phyloP scores from a whole-genome alignment of 2,888 invertebrate genomes.

The Drosophila testacea region DNA sequence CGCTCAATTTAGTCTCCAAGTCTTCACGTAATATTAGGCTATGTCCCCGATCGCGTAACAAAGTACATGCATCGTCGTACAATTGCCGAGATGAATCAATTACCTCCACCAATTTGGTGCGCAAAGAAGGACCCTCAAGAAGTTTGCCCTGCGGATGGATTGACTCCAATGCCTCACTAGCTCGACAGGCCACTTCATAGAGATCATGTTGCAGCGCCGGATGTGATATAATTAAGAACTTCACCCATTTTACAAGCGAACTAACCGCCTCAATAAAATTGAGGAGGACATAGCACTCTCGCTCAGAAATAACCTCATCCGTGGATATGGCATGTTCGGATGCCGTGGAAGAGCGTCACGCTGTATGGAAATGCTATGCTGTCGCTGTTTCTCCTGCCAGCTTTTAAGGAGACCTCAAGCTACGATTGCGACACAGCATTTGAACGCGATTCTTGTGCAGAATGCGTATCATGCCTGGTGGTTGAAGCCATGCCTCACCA shows the following conservation, averaged over 20 bases:
- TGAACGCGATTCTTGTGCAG: constrained; percentile 98
- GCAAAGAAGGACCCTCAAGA: constrained; percentile 90
- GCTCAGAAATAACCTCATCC: constrained; percentile 86
- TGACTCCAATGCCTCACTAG: constrained; percentile 89
- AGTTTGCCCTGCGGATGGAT: constrained; percentile 94
- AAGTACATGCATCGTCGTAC: constrained; percentile 90
- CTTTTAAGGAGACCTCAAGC: constrained; percentile 94
- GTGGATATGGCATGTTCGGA: constrained; percentile 83
- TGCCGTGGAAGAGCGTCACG: constrained; percentile 85
- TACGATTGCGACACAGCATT: constrained; percentile 96
- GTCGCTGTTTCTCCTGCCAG: constrained; percentile 94
- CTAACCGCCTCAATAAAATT: constrained; percentile 94
- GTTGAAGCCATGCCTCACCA: constrained; percentile 99
- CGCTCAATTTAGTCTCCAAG: constrained; percentile 89
- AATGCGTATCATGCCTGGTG: constrained; percentile 97
- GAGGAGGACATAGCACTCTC: constrained; percentile 86
- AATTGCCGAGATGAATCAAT: constrained; percentile 86
- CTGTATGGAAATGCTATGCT: constrained; percentile 86
- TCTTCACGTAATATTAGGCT: constrained; percentile 88
- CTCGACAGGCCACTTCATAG: constrained; percentile 90
- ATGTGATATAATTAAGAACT: constrained; percentile 89
- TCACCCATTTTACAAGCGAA: constrained; percentile 94
- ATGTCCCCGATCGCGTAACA: constrained; percentile 89
- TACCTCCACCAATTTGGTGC: constrained; percentile 90
- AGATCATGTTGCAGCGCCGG: constrained; percentile 90